phyloP scores from a whole-genome alignment of 2,888 invertebrate species.

The Phanerotoma sp. region DNA sequence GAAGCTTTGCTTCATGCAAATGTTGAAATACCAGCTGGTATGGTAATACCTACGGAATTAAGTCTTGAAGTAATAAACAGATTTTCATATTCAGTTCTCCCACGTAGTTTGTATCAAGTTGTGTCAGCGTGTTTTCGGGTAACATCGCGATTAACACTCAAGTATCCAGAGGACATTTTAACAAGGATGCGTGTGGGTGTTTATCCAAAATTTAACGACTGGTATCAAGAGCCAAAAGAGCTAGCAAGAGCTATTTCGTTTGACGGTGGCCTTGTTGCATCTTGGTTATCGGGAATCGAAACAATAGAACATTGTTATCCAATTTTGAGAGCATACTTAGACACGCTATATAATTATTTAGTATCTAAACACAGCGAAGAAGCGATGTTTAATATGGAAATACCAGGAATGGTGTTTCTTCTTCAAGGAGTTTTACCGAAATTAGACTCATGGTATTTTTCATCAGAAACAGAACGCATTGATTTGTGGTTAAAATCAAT shows the following conservation, averaged over 20 bases:
- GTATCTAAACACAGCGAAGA: slow-evolving; percentile 49
- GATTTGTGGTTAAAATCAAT: slow-evolving; percentile 54
- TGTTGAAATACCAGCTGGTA: slow-evolving; percentile 47
- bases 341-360: slow-evolving; percentile 51
- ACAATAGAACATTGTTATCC: slow-evolving; percentile 54
- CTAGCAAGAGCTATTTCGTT: slow-evolving; percentile 54
- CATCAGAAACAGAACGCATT: slow-evolving; percentile 49
- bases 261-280: slow-evolving; percentile 53
- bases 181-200: slow-evolving; percentile 51
- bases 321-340: slow-evolving; percentile 52
- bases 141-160: slow-evolving; percentile 48
- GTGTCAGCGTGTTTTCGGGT: slow-evolving; percentile 49
- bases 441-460: slow-evolving; percentile 55
- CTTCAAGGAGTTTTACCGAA: slow-evolving; percentile 54
- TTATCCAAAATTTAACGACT: slow-evolving; percentile 53
- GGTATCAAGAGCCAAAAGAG: slow-evolving; percentile 49
- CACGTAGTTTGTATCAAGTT: slow-evolving; percentile 49
- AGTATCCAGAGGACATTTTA: slow-evolving; percentile 54
- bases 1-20: slow-evolving; percentile 45
- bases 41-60: slow-evolving; percentile 54
- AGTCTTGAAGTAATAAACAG: slow-evolving; percentile 53
- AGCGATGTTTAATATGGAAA: slow-evolving; percentile 51
- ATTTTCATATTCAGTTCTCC: slow-evolving; percentile 51
- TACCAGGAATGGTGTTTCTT: slow-evolving; percentile 56
- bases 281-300: slow-evolving; percentile 55